These are phyloP conservation scores for Genyomyrus donnyi DNA, from an alignment of 2,113 vertebrate genomes.

Conservation along the genomic window DNA sequence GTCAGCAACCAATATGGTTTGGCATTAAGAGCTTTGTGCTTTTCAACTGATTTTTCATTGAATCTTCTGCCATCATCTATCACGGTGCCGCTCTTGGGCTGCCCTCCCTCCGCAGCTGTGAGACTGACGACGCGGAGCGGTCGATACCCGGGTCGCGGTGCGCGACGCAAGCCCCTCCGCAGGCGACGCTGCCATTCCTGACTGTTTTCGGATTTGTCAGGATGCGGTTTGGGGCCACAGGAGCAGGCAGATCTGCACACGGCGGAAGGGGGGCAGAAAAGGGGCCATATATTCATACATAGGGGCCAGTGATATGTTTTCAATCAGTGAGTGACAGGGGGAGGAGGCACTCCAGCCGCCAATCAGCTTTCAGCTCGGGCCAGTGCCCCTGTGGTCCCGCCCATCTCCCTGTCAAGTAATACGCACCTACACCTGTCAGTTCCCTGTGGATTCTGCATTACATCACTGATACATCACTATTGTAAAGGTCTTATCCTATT, in stretches of 20 bases:
- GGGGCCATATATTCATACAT: not conserved
- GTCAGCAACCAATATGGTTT: slow-evolving; percentile 68
- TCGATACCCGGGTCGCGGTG: slow-evolving; percentile 32
- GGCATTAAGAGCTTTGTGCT: slow-evolving; percentile 67
- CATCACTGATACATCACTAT: too few species aligned
- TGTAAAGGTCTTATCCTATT: slow-evolving; percentile 27
- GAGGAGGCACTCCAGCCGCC: not conserved
- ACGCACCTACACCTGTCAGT: not conserved
- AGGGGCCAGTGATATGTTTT: not conserved
- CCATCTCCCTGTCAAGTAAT: not conserved
- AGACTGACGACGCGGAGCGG: slow-evolving; percentile 37
- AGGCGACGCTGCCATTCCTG: not conserved
- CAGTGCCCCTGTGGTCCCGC: not conserved
- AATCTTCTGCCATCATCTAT: slow-evolving; percentile 64
- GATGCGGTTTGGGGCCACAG: not conserved
- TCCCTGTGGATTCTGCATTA: not conserved
- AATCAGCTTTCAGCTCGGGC: not conserved
- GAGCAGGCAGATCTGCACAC: not conserved
- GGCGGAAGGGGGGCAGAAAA: not conserved
- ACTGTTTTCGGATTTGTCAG: not conserved
- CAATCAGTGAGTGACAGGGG: not conserved
- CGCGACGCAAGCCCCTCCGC: slow-evolving; percentile 21
- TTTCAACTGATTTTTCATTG: slow-evolving; percentile 67
- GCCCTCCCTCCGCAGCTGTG: slow-evolving; percentile 40
- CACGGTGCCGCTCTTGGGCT: slow-evolving; percentile 43